Evolutionary conservation across 2,797 vertebrate species (phyloP).

Genomic region (Chaunax sp.): DNA sequence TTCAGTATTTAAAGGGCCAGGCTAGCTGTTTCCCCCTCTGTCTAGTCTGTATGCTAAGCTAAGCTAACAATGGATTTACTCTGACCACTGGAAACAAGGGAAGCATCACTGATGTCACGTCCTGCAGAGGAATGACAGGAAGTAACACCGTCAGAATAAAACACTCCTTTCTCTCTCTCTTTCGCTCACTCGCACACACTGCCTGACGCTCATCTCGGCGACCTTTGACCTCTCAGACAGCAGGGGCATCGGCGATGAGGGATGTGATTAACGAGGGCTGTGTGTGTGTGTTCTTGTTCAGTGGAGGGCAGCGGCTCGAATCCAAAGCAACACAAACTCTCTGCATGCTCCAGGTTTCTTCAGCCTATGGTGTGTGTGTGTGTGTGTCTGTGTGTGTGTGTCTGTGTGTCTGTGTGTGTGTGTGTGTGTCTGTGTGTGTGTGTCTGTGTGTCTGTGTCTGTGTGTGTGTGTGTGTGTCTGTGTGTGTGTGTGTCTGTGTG

Average conservation of each 20-base stretch:
- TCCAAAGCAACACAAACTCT: constrained; percentile 56
- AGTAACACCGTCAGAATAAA: too few relatives aligned
- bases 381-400: constrained; percentile 23
- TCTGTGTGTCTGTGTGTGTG: constrained; percentile 43
- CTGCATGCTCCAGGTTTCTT: constrained; percentile 20
- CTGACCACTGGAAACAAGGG: too few relatives aligned
- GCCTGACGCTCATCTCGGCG: neutral
- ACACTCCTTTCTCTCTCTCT: too few relatives aligned
- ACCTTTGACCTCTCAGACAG: constrained; percentile 44
- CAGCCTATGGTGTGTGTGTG: constrained; percentile 7
- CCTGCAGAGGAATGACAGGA: neutral
- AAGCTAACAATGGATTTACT: too few relatives aligned
- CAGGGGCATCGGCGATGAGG: constrained; percentile 6
- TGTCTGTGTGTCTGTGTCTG: constrained; percentile 32
- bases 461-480: constrained; percentile 30
- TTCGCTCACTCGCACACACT: too few relatives aligned
- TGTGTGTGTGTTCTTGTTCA: constrained; percentile 28
- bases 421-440: constrained; percentile 22
- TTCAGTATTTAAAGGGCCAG: neutral
- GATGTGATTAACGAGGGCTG: constrained; percentile 31
- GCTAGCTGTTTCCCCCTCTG: too few relatives aligned
- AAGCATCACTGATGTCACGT: too few relatives aligned
- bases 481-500: constrained; percentile 33
- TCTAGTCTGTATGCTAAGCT: too few relatives aligned
- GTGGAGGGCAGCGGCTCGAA: constrained; percentile 31